Percentiles rank a stretch among this genome's conserved stretches.
Conservation (phyloP, 1,140 invertebrate species). For the Gonatopus flavifemur region DNA sequence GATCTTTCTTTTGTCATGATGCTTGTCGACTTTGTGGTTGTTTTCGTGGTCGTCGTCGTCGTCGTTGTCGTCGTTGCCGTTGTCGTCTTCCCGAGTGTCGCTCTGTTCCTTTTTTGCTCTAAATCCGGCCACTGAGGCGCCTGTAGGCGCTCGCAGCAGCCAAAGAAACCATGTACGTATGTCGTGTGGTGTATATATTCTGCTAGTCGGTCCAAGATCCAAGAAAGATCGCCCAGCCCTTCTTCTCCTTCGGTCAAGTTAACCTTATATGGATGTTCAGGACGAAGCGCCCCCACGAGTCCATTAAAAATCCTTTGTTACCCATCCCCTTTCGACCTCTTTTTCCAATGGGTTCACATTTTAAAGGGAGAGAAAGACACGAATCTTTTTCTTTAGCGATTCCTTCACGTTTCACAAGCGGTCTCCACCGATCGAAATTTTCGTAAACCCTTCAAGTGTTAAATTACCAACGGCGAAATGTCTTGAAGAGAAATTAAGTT, state of each 20-base stretch:
- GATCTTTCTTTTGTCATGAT: conserved; percentile 6
- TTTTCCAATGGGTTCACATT: conserved; percentile 33
- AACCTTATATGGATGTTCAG: no score
- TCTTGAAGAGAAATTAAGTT: no score
- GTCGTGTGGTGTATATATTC: conserved; percentile 28
- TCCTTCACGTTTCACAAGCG: no score
- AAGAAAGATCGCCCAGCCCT: conserved; percentile 22
- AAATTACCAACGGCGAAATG: no score
- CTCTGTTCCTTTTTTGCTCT: conserved; percentile 38
- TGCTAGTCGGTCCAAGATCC: conserved; percentile 26
- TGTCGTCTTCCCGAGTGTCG: conserved; percentile 19
- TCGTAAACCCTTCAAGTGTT: no score
- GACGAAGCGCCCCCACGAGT: conserved; percentile 42
- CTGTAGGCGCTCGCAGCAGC: conserved; percentile 25
- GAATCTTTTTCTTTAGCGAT: no score
- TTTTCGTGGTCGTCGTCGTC: neutral
- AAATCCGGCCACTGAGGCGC: conserved; percentile 42
- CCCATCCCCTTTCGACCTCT: conserved; percentile 35
- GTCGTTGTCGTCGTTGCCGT: conserved; percentile 1
- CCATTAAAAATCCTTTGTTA: conserved; percentile 55
- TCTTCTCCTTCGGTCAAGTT: conserved; percentile 31
- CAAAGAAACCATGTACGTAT: conserved; percentile 13
- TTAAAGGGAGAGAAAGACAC: no score
- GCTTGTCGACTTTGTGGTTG: conserved; percentile 5
- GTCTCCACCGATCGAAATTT: no score